Evolutionary conservation across 2,113 vertebrate species (phyloP).

Genomic region (Prunella himalayana): DNA sequence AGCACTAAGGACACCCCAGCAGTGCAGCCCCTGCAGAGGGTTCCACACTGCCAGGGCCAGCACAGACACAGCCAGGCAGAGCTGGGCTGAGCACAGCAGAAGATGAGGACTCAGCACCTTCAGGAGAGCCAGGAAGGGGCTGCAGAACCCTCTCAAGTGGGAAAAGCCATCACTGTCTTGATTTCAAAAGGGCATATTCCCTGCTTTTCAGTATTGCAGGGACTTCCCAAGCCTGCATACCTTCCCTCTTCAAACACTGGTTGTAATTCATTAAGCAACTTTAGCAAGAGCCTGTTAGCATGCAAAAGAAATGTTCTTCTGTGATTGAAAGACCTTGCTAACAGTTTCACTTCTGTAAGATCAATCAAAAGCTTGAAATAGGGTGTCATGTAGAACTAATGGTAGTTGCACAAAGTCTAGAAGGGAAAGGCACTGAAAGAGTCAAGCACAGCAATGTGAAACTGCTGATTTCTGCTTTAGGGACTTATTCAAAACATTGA

Average conservation of each 20-base stretch:
- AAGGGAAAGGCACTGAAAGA: background rate
- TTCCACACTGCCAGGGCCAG: background rate
- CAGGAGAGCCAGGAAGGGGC: background rate
- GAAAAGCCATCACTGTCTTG: background rate
- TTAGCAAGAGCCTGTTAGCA: background rate
- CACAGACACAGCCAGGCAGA: background rate
- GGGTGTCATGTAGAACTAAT: background rate
- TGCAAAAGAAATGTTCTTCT: background rate
- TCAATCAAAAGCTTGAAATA: background rate
- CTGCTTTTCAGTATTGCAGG: background rate
- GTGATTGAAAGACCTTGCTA: background rate
- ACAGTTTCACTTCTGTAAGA: background rate
- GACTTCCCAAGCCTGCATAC: background rate
- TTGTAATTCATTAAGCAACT: background rate
- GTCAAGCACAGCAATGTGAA: constrained; percentile 32
- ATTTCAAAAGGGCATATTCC: background rate
- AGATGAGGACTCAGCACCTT: background rate
- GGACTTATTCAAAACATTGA: constrained; percentile 2
- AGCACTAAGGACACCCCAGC: background rate
- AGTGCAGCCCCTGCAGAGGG: background rate
- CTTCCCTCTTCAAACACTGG: background rate
- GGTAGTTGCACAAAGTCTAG: background rate
- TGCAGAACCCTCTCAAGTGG: background rate
- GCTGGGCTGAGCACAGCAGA: background rate
- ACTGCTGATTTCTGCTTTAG: constrained; percentile 18